Evolutionary conservation across 2,797 vertebrate species (phyloP).

Genomic region (Mormyrops attenuatus): DNA sequence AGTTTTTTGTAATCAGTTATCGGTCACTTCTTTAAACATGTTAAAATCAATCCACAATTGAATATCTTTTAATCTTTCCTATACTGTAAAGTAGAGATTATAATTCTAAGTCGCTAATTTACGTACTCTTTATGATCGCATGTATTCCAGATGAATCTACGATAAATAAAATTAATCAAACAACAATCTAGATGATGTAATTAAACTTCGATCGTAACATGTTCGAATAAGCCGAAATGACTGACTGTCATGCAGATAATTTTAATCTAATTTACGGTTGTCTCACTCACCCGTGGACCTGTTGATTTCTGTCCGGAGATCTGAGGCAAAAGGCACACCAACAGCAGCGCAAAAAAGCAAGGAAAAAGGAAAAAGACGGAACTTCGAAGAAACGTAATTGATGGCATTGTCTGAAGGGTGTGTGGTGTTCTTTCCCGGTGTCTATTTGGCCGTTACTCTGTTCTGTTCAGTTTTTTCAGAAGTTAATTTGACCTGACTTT

Average conservation of each 20-base stretch:
- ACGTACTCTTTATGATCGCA: background rate
- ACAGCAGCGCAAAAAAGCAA: slow-evolving; percentile 45
- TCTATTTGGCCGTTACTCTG: slow-evolving; percentile 8
- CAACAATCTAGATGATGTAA: background rate
- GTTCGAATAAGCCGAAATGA: background rate
- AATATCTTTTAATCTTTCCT: background rate
- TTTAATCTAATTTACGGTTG: slow-evolving; percentile 8
- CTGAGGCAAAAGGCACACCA: slow-evolving; percentile 50
- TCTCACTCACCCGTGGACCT: slow-evolving; percentile 61
- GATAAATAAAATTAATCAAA: background rate
- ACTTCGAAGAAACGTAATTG: slow-evolving; percentile 51
- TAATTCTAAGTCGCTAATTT: background rate
- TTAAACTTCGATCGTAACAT: background rate
- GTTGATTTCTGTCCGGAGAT: slow-evolving; percentile 59
- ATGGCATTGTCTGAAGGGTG: slow-evolving; percentile 18
- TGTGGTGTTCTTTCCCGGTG: background rate
- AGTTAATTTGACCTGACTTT: slow-evolving; percentile 36
- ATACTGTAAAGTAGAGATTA: background rate
- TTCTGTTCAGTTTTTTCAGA: slow-evolving; percentile 17
- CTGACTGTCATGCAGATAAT: slow-evolving; percentile 9
- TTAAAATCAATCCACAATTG: background rate
- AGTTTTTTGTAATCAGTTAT: background rate
- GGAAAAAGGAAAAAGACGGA: slow-evolving; percentile 42
- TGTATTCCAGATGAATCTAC: background rate
- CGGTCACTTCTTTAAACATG: background rate